Evolutionary conservation across 2,888 invertebrate genomes (phyloP), one percentile per base, ranked within the genome.

Genomic region (Peribatodes rhomboidaria): DNA sequence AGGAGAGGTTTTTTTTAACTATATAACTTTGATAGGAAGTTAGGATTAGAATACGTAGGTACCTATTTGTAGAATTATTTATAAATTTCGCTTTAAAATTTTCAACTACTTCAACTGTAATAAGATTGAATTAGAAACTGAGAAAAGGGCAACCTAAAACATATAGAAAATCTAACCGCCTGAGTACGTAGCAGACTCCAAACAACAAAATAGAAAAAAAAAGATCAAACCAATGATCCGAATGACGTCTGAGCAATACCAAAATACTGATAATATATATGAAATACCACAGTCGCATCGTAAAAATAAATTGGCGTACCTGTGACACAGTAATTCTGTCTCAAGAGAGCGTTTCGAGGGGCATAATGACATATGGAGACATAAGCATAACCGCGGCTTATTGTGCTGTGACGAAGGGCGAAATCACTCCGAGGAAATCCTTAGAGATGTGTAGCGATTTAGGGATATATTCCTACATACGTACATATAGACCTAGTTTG

Each of bases 291-390:
- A 78, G 76, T 76, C 76, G 75, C 79, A 83, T 84, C 85, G 84
- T 90, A 90, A 90, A 89, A 89, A 87, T 84, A 87, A 88, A 90
- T 89, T 88, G 88, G 82, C 78, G 80, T 87, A 85, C 85, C 87
- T 88, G 86, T 83, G 84, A 82, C 84, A 80, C 74, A 81, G 76
- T 88, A 90, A 91, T 88, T 74, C 84, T 67, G 77, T 82, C 90
- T 84, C 87, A 44, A 46, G 85, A 81, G 88, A 82, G 78, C 68
- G 46, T 63, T 73, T 69, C 69, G 67, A 77, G 83, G 78, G 83
- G 77, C 80, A 76, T 75, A 67, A 72, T 80, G 84, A 82, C 82
- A 79, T 84, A 82, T 81, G 82, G 79, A 82, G 80, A 85, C 82
- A 85, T 84, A 84, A 84, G 83, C 85, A 78, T 83, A 81, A 79